Evolutionary conservation across 2,888 invertebrate genomes (phyloP), one percentile per base, ranked within the genome.

Genomic region (Melinaea menophilus): DNA sequence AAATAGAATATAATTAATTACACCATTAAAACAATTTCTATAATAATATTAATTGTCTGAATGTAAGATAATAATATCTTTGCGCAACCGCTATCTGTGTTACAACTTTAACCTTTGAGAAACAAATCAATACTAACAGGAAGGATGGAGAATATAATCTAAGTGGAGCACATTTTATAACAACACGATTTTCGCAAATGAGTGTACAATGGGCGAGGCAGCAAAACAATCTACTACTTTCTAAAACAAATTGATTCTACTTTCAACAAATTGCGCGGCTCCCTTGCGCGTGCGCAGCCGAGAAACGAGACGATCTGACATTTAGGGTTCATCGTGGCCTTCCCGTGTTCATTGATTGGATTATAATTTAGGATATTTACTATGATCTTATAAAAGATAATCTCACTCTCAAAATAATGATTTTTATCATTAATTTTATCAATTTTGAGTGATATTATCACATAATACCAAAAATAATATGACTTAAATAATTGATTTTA

Each of bases 221-320:
- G 74, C 75, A 79, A 78, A 75, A 79, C 78, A 82, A 75, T 79
- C 77, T 78, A 85, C 88, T 89, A 85, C 88, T 89, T 88, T 89
- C 88, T 88, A 89, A 87, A 85, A 82, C 81, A 86, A 88, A 88
- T 88, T 85, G 88, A 86, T 88, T 84, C 78, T 76, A 86, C 88
- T 89, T 88, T 88, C 88, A 83, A 84, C 83, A 86, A 85, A 87
- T 86, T 86, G 81, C 81, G 72, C 75, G 71, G 75, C 72, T 70
- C 71, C 70, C 73, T 66, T 71, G 72, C 69, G 58, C 65, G 68
- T 73, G 75, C 76, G 72, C 75, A 51, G 51, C 69, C 9, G 74
- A 69, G 73, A 73, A 75, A 76, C 75, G 62, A 68, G 79, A 78
- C 77, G 79, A 71, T 71, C 80, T 83, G 83, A 82, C 79, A 82